A percentile compares a stretch with the other conserved stretches of the same genome.
Conservation (phyloP, 2,888 invertebrate species). For the Brenthis daphne region DNA sequence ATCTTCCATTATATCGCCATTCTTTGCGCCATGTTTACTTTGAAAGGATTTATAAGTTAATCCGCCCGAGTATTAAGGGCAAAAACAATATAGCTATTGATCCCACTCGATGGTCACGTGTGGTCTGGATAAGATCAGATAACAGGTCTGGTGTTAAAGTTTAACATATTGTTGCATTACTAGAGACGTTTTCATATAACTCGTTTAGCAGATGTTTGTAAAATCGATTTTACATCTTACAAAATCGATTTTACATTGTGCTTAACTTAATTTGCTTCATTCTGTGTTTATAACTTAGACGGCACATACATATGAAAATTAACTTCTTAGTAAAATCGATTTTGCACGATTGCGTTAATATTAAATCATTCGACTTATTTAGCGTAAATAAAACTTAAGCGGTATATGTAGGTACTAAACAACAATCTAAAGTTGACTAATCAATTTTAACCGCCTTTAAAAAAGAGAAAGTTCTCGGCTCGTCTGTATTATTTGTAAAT, state of each 20-base stretch:
- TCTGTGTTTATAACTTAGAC: no score
- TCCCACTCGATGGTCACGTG: conserved; percentile 49
- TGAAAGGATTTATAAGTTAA: conserved; percentile 40
- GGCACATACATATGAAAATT: no score
- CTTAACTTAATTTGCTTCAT: no score
- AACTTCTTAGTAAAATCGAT: no score
- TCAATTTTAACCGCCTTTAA: no score
- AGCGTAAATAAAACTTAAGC: no score
- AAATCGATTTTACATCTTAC: neutral
- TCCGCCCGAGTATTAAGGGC: conserved; percentile 29
- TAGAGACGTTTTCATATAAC: neutral
- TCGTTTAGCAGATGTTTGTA: neutral
- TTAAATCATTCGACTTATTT: no score
- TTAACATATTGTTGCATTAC: conserved; percentile 12
- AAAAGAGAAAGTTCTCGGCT: no score
- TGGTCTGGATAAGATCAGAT: conserved; percentile 48
- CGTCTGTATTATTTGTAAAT: no score
- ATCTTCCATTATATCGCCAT: conserved; percentile 33
- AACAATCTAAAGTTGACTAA: no score
- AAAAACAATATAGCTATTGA: conserved; percentile 43
- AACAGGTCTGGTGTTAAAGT: conserved; percentile 37
- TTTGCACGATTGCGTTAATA: no score
- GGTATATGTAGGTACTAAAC: no score
- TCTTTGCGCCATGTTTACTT: conserved; percentile 39
- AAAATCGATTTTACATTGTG: neutral